Evolutionary conservation across 2,888 invertebrate species (phyloP).

Genomic region (Brenthis daphne): DNA sequence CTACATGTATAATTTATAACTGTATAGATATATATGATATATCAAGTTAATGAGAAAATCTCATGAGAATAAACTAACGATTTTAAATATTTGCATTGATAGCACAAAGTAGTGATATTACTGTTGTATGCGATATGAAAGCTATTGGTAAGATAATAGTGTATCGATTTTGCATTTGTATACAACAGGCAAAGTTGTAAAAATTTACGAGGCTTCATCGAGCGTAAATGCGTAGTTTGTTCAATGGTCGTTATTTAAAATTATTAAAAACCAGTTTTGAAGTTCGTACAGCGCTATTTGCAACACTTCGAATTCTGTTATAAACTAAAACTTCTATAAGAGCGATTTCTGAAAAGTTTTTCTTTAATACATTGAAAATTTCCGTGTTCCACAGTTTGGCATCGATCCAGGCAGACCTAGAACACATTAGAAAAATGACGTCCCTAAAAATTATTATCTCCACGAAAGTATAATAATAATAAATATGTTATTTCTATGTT

Average conservation of each 20-base stretch:
- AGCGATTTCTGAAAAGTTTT: conserved; percentile 20
- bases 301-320: conserved; percentile 9
- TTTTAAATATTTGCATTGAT: too few species aligned
- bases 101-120: conserved; percentile 4
- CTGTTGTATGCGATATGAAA: conserved; percentile 20
- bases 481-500: conserved; percentile 1
- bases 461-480: background rate
- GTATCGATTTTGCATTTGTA: conserved; percentile 39
- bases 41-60: too few species aligned
- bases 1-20: too few species aligned
- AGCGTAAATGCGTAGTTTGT: conserved; percentile 22
- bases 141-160: conserved; percentile 28
- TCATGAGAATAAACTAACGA: too few species aligned
- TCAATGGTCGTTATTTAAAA: conserved; percentile 22
- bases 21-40: too few species aligned
- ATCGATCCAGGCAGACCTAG: conserved; percentile 13
- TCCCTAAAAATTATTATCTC: conserved; percentile 7
- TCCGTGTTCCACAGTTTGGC: conserved; percentile 18
- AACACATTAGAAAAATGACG: conserved; percentile 19
- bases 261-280: conserved; percentile 20
- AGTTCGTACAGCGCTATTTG: conserved; percentile 20
- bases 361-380: conserved; percentile 22
- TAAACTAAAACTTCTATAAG: conserved; percentile 23
- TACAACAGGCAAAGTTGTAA: conserved; percentile 32
- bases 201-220: conserved; percentile 33